Percentiles rank a stretch among this genome's conserved stretches.
Conservation (phyloP, 35 echinoderm and acorn worm species). For the Acanthaster planci region DNA sequence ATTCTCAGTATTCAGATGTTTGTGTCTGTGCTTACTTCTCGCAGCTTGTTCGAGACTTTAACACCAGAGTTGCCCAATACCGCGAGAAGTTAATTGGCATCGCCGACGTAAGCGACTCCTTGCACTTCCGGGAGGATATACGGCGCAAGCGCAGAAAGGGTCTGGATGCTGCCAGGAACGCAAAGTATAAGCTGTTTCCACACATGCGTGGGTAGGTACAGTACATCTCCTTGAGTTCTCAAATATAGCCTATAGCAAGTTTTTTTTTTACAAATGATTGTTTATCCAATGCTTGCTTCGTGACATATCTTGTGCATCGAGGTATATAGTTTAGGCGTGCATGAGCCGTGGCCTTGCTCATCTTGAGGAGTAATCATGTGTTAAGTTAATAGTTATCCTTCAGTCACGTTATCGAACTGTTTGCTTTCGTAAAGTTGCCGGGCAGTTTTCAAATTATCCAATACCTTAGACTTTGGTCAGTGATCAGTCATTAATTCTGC, state of each 20-base stretch:
- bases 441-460: too few species aligned
- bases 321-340: neutral
- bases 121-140: slow-evolving; percentile 59
- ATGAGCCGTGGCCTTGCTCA: neutral
- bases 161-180: slow-evolving; percentile 58
- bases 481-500: too few species aligned
- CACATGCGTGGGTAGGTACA: slow-evolving; percentile 62
- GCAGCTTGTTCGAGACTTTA: slow-evolving; percentile 61
- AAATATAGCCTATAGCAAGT: too few species aligned
- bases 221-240: neutral
- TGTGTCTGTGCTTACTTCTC: too few species aligned
- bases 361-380: too few species aligned
- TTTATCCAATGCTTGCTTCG: slow-evolving; percentile 5
- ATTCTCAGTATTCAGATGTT: too few species aligned
- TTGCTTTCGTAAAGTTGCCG: too few species aligned
- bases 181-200: slow-evolving; percentile 60
- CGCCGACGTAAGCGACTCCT: slow-evolving; percentile 46
- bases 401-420: too few species aligned
- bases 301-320: neutral
- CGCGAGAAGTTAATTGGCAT: slow-evolving; percentile 67
- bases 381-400: too few species aligned
- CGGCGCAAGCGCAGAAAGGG: slow-evolving; percentile 58
- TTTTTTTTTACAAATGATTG: too few species aligned
- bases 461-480: too few species aligned
- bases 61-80: slow-evolving; percentile 62